These are phyloP conservation scores for Phylloscopus trochiloides DNA, from an alignment of 2,113 vertebrate genomes.

Conservation along the genomic window DNA sequence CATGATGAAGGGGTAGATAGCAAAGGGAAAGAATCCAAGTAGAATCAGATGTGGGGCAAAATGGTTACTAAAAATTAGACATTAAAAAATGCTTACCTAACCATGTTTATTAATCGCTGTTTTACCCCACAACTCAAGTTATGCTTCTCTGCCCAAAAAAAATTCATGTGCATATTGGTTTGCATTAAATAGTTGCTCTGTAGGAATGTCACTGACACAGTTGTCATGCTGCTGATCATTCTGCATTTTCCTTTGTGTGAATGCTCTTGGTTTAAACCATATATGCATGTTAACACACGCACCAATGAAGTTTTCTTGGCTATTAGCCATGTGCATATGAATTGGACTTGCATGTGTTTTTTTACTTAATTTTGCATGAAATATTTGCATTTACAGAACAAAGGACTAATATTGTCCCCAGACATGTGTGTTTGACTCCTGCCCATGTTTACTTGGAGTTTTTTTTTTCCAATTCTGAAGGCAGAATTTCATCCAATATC, in stretches of 20 bases:
- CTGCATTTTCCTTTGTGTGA: slow-evolving; percentile 70
- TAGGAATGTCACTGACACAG: slow-evolving; percentile 66
- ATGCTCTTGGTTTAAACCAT: slow-evolving; percentile 63
- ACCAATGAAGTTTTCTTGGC: slow-evolving; percentile 50
- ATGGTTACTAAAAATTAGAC: slow-evolving; percentile 38
- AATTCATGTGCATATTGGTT: slow-evolving; percentile 72
- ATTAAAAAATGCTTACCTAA: slow-evolving; percentile 40
- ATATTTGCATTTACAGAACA: slow-evolving; percentile 72
- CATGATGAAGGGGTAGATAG: slow-evolving; percentile 72
- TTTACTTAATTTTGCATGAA: slow-evolving; percentile 81
- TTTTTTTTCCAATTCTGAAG: background rate
- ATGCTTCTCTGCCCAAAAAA: slow-evolving; percentile 53
- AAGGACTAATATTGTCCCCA: background rate
- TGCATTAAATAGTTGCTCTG: slow-evolving; percentile 70
- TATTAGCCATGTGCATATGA: slow-evolving; percentile 68
- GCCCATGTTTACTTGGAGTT: background rate
- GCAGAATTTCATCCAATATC: slow-evolving; percentile 14
- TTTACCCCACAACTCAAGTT: slow-evolving; percentile 57
- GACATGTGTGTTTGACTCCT: slow-evolving; percentile 18
- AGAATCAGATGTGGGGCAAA: slow-evolving; percentile 71
- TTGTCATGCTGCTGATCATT: slow-evolving; percentile 66
- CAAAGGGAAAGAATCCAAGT: slow-evolving; percentile 37
- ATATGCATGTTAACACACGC: slow-evolving; percentile 77
- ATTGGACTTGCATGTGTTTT: slow-evolving; percentile 74
- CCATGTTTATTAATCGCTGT: slow-evolving; percentile 12